Evolutionary conservation across 2,797 vertebrate species (phyloP), one percentile per base, ranked within the genome.

Genomic region (Xiphophorus birchmanni): DNA sequence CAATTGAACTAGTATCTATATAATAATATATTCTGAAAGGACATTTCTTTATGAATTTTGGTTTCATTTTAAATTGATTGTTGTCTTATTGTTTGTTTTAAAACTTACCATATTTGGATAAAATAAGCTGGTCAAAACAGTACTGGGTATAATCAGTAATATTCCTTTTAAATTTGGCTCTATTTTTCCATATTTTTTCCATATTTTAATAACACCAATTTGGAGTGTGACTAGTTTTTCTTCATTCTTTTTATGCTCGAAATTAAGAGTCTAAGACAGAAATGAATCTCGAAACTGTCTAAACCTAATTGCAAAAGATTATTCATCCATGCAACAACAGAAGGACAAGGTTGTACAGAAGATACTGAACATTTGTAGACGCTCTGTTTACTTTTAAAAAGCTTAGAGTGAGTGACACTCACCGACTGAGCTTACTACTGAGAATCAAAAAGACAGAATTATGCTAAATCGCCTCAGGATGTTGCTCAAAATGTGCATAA

Each of bases 391-490:
- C 77, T 79, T 78, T 78, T 83, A 72, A 54, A 29, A 82, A 80
- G 42, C 74, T 81, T 75, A 40, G 56, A 84, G 40, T 32, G 45
- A 48, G 35, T 72, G 60, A 1, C 47, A 80, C 75, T 56, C 54
- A 56, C 26, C 4, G 26, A 56, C 72, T 76, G 65, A 84, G 74
- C 47, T 63, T 35, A 50, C 17, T 58, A 37, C 54, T 84, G 74
- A 73, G 40, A 85, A 85, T 82, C 79, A 80, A 47, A 54, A 77
- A 82, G 73, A 73, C 47, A 76, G 52, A 84, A 73, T 83, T 82
- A 47, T 86, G 80, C 75, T 50, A 60, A 80, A 74, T 78, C 76
- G 76, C 77, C 81, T 83, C 26, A 72, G 72, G 42, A 26, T 74
- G 60, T 67, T 83, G n/a, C 69, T 74, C 37, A 80, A 69, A 77